Conservation (phyloP, 2,113 vertebrate species). For the Calypte anna region DNA sequence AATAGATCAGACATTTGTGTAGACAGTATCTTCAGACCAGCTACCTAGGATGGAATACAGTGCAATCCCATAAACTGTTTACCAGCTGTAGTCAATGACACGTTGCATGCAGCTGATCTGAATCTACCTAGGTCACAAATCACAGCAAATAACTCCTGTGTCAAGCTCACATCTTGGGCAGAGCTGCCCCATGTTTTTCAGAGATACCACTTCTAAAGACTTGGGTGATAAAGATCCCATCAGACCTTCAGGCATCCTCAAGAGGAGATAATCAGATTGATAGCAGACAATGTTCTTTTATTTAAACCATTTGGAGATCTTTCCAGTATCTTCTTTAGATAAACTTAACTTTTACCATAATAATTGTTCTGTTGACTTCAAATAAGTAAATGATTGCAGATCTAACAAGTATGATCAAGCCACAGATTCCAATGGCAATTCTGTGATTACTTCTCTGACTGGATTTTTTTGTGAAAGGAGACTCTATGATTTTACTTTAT, state of each 20-base stretch:
- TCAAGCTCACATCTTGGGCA: neutral
- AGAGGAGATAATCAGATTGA: neutral
- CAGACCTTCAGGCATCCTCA: neutral
- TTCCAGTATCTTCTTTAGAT: neutral
- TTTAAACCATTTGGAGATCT: neutral
- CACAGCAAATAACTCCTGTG: neutral
- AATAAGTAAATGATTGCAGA: neutral
- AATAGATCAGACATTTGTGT: neutral
- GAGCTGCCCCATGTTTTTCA: neutral
- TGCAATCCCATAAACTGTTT: neutral
- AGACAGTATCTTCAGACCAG: neutral
- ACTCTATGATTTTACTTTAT: neutral
- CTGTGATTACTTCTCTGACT: neutral
- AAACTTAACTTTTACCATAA: neutral
- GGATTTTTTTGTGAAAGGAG: neutral
- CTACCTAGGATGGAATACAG: neutral
- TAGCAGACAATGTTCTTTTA: neutral
- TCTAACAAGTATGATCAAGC: neutral
- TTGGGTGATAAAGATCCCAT: neutral
- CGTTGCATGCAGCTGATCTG: accelerated
- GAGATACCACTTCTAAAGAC: neutral
- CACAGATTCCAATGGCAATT: neutral
- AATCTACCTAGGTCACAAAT: neutral
- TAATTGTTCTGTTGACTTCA: neutral
- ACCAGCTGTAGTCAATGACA: neutral